Evolutionary conservation across 1,140 invertebrate genomes (phyloP).

Genomic region (Aphaenogaster ashmeadi): DNA sequence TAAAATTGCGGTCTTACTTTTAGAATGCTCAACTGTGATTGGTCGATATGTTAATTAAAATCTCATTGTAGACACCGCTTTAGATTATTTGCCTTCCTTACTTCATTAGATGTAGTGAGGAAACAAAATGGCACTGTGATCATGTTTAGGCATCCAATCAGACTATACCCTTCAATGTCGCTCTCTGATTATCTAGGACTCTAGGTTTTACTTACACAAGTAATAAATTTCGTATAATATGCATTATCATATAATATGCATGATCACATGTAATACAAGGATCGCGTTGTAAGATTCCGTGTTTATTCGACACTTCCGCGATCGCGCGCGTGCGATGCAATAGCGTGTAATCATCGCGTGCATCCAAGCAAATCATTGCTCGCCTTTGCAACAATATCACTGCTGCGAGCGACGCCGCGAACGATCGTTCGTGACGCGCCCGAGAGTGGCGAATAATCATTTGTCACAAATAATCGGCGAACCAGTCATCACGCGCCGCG

Average conservation of each 20-base stretch:
- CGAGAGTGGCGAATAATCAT: slow-evolving; percentile 36
- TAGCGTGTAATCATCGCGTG: background rate
- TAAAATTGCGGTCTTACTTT: too few relatives aligned
- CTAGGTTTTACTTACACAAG: too few relatives aligned
- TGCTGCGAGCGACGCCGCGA: slow-evolving; percentile 11
- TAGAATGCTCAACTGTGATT: too few relatives aligned
- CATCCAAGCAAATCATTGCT: slow-evolving; percentile 28
- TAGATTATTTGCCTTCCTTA: too few relatives aligned
- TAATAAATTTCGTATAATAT: background rate
- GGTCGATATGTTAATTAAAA: too few relatives aligned
- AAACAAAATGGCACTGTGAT: too few relatives aligned
- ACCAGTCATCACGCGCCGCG: slow-evolving; percentile 9
- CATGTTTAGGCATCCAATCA: too few relatives aligned
- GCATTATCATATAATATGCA: background rate
- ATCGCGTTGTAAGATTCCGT: slow-evolving; percentile 17
- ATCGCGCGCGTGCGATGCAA: background rate
- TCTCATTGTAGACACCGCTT: too few relatives aligned
- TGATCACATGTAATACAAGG: background rate
- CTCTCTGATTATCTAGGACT: too few relatives aligned
- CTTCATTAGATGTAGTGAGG: too few relatives aligned
- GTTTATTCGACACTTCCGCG: slow-evolving; percentile 20
- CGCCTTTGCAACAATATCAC: slow-evolving; percentile 18
- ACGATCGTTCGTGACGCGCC: background rate
- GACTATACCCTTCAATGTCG: too few relatives aligned
- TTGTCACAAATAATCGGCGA: slow-evolving; percentile 50